A percentile compares a stretch with the other conserved stretches of the same genome.
These are phyloP conservation scores for Lota lota DNA, from an alignment of 2,113 vertebrate genomes.

Conservation along the genomic window DNA sequence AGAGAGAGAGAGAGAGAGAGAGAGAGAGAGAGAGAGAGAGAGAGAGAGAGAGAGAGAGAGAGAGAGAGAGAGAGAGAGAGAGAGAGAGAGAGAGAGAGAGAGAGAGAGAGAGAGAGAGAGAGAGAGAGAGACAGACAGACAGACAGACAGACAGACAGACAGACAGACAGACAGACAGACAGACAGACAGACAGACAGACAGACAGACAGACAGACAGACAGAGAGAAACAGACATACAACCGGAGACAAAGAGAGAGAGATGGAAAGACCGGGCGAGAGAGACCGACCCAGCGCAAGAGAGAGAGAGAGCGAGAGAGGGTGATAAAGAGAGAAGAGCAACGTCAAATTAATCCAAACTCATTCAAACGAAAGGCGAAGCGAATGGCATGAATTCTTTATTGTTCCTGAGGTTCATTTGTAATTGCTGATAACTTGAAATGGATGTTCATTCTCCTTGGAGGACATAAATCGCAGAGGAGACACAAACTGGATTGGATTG, in stretches of 20 bases:
- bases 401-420: too few species aligned
- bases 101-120: background rate
- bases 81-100: background rate
- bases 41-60: conserved; percentile 3
- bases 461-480: too few species aligned
- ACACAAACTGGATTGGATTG: too few species aligned
- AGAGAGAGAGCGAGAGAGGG: conserved; percentile 1
- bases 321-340: background rate
- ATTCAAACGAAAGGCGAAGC: too few species aligned
- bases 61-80: background rate
- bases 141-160: background rate
- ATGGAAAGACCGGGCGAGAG: conserved; percentile 6
- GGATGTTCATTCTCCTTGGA: too few species aligned
- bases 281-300: background rate
- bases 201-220: background rate
- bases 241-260: background rate
- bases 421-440: too few species aligned
- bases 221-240: background rate
- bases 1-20: background rate
- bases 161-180: background rate
- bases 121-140: background rate
- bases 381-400: too few species aligned
- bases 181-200: background rate
- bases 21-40: background rate
- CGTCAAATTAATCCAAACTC: too few species aligned